These are phyloP conservation scores for Arion vulgaris DNA, from an alignment of 1,140 invertebrate species.

Conservation along the genomic window DNA sequence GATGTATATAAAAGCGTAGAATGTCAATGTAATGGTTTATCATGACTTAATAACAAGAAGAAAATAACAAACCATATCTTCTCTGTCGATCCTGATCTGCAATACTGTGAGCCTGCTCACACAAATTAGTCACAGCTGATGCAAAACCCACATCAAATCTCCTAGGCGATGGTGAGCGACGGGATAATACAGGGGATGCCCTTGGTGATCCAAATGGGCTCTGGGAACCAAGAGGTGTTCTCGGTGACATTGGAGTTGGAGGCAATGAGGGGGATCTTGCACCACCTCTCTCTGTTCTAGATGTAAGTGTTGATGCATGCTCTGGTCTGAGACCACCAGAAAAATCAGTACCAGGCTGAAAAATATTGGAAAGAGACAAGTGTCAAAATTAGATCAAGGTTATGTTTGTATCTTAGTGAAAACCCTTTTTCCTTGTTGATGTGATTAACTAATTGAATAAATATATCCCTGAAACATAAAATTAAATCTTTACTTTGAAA, in stretches of 20 bases:
- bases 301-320: conserved; percentile 48
- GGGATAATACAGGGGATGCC: conserved; percentile 54
- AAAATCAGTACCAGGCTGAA: conserved; percentile 63
- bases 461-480: no score
- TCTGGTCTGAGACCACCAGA: conserved; percentile 63
- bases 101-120: conserved; percentile 66
- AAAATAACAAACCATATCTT: conserved; percentile 11
- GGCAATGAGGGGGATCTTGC: conserved; percentile 58
- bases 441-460: no score
- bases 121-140: conserved; percentile 65
- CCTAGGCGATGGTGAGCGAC: conserved; percentile 20
- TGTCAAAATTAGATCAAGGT: no score
- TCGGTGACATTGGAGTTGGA: conserved; percentile 55
- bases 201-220: conserved; percentile 63
- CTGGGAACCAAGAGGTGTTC: conserved; percentile 53
- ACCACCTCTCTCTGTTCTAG: not conserved
- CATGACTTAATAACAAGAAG: not conserved
- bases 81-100: conserved; percentile 59
- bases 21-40: no score
- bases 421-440: no score
- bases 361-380: conserved; percentile 8
- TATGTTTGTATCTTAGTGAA: no score
- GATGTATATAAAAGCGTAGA: no score
- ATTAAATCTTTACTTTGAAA: no score
- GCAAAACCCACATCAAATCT: conserved; percentile 65